Evolutionary conservation across 64 coral and sea anemone species (phyloP), one percentile per base, ranked within the genome.

Genomic region (Stylophora pistillata): DNA sequence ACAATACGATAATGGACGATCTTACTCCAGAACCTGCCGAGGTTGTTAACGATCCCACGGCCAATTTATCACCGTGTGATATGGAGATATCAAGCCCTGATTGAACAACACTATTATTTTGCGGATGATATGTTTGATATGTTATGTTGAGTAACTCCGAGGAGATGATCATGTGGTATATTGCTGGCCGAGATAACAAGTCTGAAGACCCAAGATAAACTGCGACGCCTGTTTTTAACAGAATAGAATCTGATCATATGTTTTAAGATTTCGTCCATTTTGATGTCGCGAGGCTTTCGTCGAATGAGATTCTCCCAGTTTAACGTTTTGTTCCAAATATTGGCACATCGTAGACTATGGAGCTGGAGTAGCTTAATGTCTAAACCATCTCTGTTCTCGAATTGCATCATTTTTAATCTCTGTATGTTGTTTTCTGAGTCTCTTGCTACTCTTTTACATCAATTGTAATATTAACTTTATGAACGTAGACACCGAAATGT

Each of bases 71-170:
- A 70, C 80, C 80, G 15, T 84, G 80, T 84, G 80, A 84, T 84
- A 84, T 84, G 80, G 80, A 84, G 23, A 84, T 84, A 69, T 84
- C 80, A 69, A 84, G 80, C 80, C 80, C 80, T 23, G 80, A 84
- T 28, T 84, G 65, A 84, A 21, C n/a, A 18, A 34, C 6, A 53
- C 30, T 2, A 23, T 17, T 21, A 79, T 30, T 30, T 58, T 60
- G 25, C 9, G 26, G 13, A 27, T 30, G 25, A 60, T 57, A 28
- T 54, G 25, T 53, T 77, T 55, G 23, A 11, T 15, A 32, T 37
- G 30, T 74, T 47, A 47, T 47, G 37, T 47, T 47, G 3, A 47
- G 37, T 47, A 47, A 47, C 37, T 47, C 37, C 7, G 3, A 47
- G 37, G 37, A 47, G 37, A 47, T 47, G 37, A 47, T 47, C 37